Conservation (phyloP, 35 echinoderm and acorn worm species). For the Diadema setosum region DNA sequence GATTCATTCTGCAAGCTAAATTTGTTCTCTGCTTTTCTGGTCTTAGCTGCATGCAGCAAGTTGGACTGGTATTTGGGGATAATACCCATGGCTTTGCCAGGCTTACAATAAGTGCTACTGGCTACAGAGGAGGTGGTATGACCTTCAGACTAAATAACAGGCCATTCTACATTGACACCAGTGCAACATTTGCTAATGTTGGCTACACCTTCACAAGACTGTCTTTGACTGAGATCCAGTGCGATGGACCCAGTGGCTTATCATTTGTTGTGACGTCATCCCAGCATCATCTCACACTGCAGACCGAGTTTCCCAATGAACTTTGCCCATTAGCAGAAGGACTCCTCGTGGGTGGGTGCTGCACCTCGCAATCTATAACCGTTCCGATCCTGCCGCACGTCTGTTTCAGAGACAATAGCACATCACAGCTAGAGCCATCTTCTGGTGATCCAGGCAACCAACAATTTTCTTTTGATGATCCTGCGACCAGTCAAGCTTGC, state of each 20-base stretch:
- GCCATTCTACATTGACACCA: neutral
- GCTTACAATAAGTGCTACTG: constrained; percentile 43
- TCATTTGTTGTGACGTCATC: constrained; percentile 47
- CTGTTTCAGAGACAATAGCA: neutral
- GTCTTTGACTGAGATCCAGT: constrained; percentile 65
- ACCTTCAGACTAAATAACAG: constrained; percentile 45
- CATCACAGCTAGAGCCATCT: constrained; percentile 28
- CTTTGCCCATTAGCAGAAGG: constrained; percentile 65
- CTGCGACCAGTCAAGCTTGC: neutral
- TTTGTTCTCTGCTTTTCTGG: constrained; percentile 61
- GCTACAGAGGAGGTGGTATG: neutral
- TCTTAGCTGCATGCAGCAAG: constrained; percentile 71
- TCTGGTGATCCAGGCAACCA: neutral
- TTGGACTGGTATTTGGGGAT: constrained; percentile 75
- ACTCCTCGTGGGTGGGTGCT: constrained; percentile 73
- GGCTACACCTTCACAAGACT: constrained; percentile 65
- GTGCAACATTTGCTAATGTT: constrained; percentile 49
- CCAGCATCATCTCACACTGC: constrained; percentile 54
- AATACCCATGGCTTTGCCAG: constrained; percentile 21
- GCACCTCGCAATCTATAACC: neutral
- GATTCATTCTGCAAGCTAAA: constrained; percentile 67
- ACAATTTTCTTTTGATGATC: constrained; percentile 2
- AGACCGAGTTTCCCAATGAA: constrained; percentile 30
- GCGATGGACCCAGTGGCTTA: constrained; percentile 65
- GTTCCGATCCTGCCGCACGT: neutral